A percentile compares a stretch with the other conserved stretches of the same genome.
These are phyloP conservation scores for Aphaenogaster floridana DNA, from an alignment of 1,140 invertebrate genomes.

Conservation along the genomic window DNA sequence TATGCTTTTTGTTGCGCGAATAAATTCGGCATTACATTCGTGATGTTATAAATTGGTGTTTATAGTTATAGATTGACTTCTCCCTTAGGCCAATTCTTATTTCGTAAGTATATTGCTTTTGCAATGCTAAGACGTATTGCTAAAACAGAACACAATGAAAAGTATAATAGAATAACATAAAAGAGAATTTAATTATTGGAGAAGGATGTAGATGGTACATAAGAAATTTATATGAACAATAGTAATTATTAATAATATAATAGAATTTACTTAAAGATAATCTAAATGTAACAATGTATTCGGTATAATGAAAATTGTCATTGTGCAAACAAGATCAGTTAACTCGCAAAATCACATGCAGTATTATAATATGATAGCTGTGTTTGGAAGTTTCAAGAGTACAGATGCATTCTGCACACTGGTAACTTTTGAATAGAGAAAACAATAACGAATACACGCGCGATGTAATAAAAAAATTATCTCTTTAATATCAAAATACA, in stretches of 20 bases:
- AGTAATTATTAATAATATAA: neutral
- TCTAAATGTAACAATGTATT: neutral
- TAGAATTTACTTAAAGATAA: neutral
- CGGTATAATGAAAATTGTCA: neutral
- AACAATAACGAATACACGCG: neutral
- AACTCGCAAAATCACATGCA: neutral
- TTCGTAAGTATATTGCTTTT: neutral
- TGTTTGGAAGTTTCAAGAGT: neutral
- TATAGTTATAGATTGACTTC: neutral
- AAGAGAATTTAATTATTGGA: neutral
- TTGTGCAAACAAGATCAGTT: neutral
- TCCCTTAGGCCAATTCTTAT: neutral
- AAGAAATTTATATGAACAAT: neutral
- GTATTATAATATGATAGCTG: neutral
- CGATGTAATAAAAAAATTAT: conserved; percentile 1
- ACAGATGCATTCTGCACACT: neutral
- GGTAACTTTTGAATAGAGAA: neutral
- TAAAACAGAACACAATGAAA: neutral
- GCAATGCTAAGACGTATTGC: neutral
- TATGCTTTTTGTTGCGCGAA: neutral
- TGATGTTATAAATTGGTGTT: neutral
- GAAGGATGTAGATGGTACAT: neutral
- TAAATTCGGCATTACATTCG: neutral
- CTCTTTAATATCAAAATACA: conserved; percentile 26
- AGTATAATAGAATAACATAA: neutral